Conservation (phyloP, 2,113 vertebrate species). For the Sphyrna mokarran region DNA sequence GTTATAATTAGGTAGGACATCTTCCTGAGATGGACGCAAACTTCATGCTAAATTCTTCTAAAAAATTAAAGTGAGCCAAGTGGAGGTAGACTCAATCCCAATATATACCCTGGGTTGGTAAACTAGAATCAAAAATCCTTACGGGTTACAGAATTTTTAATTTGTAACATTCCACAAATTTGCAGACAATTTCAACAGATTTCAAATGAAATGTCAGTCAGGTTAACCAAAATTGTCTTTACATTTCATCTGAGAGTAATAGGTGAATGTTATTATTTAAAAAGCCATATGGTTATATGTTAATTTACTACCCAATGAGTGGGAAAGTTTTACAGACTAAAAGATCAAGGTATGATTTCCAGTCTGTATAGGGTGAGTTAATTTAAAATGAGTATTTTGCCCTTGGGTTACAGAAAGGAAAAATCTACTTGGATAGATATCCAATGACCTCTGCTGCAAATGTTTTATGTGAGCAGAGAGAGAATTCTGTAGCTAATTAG, state of each 20-base stretch:
- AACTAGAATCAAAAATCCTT: neutral
- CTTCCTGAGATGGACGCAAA: no score
- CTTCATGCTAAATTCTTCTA: no score
- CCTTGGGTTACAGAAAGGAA: neutral
- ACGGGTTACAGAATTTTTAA: neutral
- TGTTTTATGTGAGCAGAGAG: neutral
- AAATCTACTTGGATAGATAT: neutral
- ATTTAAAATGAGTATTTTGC: neutral
- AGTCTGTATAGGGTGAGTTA: neutral
- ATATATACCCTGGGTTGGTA: neutral
- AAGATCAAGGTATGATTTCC: neutral
- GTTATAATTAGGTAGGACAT: no score
- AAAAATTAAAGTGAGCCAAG: no score
- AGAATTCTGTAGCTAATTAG: neutral
- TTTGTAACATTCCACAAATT: neutral
- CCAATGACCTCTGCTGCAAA: neutral
- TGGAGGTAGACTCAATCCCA: no score
- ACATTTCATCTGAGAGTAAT: neutral
- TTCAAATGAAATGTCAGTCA: neutral
- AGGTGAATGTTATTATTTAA: neutral
- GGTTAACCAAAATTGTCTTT: neutral
- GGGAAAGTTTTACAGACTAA: neutral
- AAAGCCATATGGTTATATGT: neutral
- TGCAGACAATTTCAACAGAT: neutral
- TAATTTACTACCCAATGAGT: neutral